phyloP scores from a whole-genome alignment of 2,888 invertebrate genomes.

The Tachina grossa region DNA sequence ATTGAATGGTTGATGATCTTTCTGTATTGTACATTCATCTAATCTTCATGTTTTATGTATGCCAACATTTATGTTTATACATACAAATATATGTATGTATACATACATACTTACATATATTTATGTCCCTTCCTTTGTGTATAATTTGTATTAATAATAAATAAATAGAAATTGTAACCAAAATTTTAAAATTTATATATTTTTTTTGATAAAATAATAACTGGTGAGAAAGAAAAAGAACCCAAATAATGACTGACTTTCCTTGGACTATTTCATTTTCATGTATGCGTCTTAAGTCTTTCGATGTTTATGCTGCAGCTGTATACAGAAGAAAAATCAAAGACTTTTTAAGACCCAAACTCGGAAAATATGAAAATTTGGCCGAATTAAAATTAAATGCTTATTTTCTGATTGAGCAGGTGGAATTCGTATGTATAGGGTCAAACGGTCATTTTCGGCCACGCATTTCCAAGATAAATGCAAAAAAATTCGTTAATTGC shows the following conservation, averaged over 20 bases:
- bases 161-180: slow-evolving; percentile 60
- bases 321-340: too few species aligned
- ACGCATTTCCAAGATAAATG: too few species aligned
- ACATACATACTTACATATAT: slow-evolving; percentile 23
- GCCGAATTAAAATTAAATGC: too few species aligned
- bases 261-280: neutral
- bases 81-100: slow-evolving; percentile 36
- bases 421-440: too few species aligned
- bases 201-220: neutral
- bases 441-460: too few species aligned
- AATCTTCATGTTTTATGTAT: slow-evolving; percentile 48
- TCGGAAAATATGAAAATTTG: too few species aligned
- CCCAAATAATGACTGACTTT: neutral
- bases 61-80: neutral
- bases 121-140: slow-evolving; percentile 60
- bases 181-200: neutral
- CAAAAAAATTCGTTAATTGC: too few species aligned
- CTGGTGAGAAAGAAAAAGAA: neutral
- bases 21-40: slow-evolving; percentile 62
- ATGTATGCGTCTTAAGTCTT: too few species aligned
- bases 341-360: too few species aligned
- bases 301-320: too few species aligned
- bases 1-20: slow-evolving; percentile 28
- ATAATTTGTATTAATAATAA: slow-evolving; percentile 61
- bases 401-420: too few species aligned